Evolutionary conservation across 2,888 invertebrate species (phyloP).

Genomic region (Chymomyza caudatula): DNA sequence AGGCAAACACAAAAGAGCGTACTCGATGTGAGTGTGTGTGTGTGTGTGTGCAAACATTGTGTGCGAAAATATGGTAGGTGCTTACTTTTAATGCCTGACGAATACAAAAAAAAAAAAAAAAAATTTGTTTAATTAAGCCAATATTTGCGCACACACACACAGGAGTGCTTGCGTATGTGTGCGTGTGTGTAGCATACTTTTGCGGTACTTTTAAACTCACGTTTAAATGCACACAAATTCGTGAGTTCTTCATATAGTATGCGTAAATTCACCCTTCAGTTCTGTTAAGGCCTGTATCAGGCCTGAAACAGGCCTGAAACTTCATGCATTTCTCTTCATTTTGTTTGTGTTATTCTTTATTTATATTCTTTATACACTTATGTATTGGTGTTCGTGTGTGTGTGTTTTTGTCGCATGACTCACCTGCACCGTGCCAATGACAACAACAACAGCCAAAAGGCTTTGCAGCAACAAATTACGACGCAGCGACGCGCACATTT

Average conservation of each 20-base stretch:
- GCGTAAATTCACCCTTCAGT: no score
- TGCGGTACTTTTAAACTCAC: conserved; percentile 37
- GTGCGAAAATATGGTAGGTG: neutral
- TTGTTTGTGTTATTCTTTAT: conserved; percentile 23
- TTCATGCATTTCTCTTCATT: conserved; percentile 6
- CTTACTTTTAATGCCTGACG: conserved; percentile 3
- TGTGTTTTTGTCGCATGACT: conserved; percentile 46
- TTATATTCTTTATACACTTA: neutral
- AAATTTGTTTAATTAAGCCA: conserved; percentile 64
- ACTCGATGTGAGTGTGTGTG: conserved; percentile 29
- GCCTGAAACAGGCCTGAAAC: no score
- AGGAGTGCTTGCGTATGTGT: neutral
- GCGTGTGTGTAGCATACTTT: conserved; percentile 44
- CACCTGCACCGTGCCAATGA: conserved; percentile 65
- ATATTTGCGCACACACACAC: conserved; percentile 67
- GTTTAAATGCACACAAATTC: conserved; percentile 14
- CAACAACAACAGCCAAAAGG: conserved; percentile 59
- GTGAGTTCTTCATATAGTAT: no score
- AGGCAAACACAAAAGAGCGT: conserved; percentile 15
- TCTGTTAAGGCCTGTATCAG: no score
- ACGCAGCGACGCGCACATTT: conserved; percentile 66
- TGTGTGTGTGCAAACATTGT: neutral
- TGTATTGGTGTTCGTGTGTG: neutral
- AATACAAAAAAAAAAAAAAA: conserved; percentile 13
- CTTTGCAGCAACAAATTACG: conserved; percentile 70